Conservation (phyloP, 1,140 invertebrate species). For the Luehdorfia chinensis region DNA sequence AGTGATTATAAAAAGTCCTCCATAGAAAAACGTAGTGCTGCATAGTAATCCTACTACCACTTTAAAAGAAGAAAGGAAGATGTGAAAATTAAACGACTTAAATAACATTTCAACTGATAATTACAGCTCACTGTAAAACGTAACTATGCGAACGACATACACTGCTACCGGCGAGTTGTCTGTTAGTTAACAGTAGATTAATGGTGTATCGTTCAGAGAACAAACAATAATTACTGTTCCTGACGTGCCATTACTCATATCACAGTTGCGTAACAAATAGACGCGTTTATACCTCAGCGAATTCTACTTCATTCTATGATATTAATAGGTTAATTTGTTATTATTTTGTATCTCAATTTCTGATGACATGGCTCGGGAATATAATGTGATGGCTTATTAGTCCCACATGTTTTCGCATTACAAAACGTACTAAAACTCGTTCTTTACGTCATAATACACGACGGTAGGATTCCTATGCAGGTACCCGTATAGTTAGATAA, state of each 20-base stretch:
- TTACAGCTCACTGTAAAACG: background rate
- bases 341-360: too few relatives aligned
- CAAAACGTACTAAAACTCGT: too few relatives aligned
- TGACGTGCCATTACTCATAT: slow-evolving; percentile 22
- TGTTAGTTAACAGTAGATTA: slow-evolving; percentile 11
- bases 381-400: too few relatives aligned
- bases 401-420: too few relatives aligned
- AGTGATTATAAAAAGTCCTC: background rate
- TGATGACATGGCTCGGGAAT: too few relatives aligned
- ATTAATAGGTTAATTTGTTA: background rate
- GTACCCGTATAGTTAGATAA: too few relatives aligned
- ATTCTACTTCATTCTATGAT: background rate
- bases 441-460: too few relatives aligned
- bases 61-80: background rate
- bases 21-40: background rate
- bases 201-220: slow-evolving; percentile 16
- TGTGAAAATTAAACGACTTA: slow-evolving; percentile 11
- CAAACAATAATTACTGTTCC: slow-evolving; percentile 24
- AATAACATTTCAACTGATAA: slow-evolving; percentile 3
- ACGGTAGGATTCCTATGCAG: too few relatives aligned
- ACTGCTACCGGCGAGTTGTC: too few relatives aligned
- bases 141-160: background rate
- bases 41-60: background rate
- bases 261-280: slow-evolving; percentile 10
- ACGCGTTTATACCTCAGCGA: background rate